Base-by-base conservation (phyloP, 2,888 invertebrate genomes). In the Blastobasis adustella region DNA sequence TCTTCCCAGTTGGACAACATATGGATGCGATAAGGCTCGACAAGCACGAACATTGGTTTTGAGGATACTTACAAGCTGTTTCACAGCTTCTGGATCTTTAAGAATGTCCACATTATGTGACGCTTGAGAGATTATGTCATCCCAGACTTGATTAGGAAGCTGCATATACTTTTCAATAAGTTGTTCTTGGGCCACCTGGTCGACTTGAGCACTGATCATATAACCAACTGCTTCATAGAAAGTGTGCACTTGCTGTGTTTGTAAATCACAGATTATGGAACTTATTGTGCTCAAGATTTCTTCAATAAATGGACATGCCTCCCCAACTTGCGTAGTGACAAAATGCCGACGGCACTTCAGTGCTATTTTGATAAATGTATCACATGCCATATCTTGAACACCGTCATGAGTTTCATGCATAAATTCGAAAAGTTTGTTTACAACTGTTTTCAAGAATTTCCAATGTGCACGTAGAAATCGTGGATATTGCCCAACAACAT, bases 371-470 rank as follows among this genome's bases (percentile, higher is more conserved):
- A 99, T 99, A 79, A 99, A 99, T 44, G 99, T 99, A 89, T 99
- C 99, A 90, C 99, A 99, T 55, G 99, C 99, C 99, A 99, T 99
- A 74, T 99, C 99, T 85, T 99, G 99, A 38, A 99, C 99, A 69
- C 99, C 99, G 80, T 99, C 99, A 79, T 99, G 99, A 51, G 98
- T 98, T 90, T 99, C 99, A 80, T 99, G 99, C 99, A 99, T 99
- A 82, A 99, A 99, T 89, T 99, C 99, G 89, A 99, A 99, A 53
- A 99, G 91, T 89, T 99, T 99, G 89, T 99, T 99, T 55, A 99
- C 98, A 71, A 99, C 99, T 49, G 99, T 99, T 90, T 99, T 99
- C 58, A 99, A 91, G 86, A 99, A 99, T 79, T 98, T 97, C 99
- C 99, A 99, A 83, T 99, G 99, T n/a, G 98, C 98, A 65, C 98